phyloP scores from a whole-genome alignment of 2,888 invertebrate species.

The Cactoblastis cactorum region DNA sequence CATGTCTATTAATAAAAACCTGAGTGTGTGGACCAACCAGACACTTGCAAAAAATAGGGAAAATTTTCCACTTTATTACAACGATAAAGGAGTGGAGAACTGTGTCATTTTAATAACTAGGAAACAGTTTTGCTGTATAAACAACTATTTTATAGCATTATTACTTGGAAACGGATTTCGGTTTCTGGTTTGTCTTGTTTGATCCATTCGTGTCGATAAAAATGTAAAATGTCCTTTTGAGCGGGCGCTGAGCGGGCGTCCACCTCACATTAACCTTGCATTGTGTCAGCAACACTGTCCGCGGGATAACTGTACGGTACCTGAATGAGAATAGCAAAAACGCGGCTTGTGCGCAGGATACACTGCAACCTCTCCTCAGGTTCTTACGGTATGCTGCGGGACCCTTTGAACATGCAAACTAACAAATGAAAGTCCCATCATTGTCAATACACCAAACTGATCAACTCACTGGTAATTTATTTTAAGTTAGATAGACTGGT shows the following conservation, averaged over 20 bases:
- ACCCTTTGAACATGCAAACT: not conserved
- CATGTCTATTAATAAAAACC: no score
- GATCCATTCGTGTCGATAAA: constrained; percentile 42
- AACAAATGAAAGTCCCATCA: no score
- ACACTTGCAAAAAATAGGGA: constrained; percentile 24
- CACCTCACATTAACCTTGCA: constrained; percentile 68
- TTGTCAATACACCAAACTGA: no score
- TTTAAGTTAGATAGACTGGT: no score
- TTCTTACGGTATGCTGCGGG: not conserved
- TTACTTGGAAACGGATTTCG: constrained; percentile 41
- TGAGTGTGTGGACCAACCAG: no score
- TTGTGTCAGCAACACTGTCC: constrained; percentile 69
- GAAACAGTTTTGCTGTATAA: constrained; percentile 35
- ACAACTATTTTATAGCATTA: constrained; percentile 29
- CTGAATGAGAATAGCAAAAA: constrained; percentile 62
- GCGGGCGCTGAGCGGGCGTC: constrained; percentile 57
- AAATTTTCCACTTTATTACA: constrained; percentile 33
- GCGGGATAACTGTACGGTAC: constrained; percentile 64
- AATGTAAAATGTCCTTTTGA: constrained; percentile 54
- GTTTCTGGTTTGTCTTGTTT: constrained; percentile 38
- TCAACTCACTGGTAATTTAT: no score
- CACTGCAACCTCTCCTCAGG: not conserved
- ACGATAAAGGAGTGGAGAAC: constrained; percentile 32
- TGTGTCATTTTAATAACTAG: constrained; percentile 40
- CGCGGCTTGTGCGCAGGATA: constrained; percentile 27